phyloP scores from a whole-genome alignment of 37 sponge, comb jelly and placozoan genomes.

The Beroe forskalii region DNA sequence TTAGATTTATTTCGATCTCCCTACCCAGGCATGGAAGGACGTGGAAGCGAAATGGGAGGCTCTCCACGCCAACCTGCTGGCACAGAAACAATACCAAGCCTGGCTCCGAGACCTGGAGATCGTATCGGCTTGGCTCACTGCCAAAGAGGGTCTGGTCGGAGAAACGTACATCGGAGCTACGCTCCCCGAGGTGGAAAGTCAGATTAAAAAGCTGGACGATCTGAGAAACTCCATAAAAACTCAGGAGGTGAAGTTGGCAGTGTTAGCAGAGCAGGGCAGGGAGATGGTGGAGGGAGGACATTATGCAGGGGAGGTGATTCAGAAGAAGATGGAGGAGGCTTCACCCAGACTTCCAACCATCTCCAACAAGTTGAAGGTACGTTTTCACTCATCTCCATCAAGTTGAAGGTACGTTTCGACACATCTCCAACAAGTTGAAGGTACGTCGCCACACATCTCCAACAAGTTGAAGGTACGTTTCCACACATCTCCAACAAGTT shows the following conservation, averaged over 20 bases:
- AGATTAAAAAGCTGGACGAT: conserved; percentile 31
- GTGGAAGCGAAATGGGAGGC: not conserved
- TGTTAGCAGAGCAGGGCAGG: not conserved
- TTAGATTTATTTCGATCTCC: too few species aligned
- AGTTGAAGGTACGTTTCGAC: too few species aligned
- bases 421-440: conserved; percentile 22
- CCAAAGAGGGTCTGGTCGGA: conserved; percentile 22
- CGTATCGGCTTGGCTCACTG: conserved; percentile 29
- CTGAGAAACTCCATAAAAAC: conserved; percentile 23
- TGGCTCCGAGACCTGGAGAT: conserved; percentile 10
- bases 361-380: conserved; percentile 23
- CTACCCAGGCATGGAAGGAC: not conserved
- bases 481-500: not conserved
- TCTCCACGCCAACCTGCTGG: not conserved
- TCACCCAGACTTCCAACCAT: not conserved
- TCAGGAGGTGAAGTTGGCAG: conserved; percentile 10
- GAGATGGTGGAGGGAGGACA: conserved; percentile 45
- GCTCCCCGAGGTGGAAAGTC: conserved; percentile 26
- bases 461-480: too few species aligned
- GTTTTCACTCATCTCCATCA: too few species aligned
- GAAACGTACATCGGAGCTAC: conserved; percentile 34
- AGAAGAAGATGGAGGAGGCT: not conserved
- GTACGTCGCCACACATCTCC: not conserved
- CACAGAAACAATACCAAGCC: conserved; percentile 41
- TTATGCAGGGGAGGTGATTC: conserved; percentile 22